Base-by-base conservation (phyloP, 2,797 vertebrate genomes). In the Clarias platycephalus region DNA sequence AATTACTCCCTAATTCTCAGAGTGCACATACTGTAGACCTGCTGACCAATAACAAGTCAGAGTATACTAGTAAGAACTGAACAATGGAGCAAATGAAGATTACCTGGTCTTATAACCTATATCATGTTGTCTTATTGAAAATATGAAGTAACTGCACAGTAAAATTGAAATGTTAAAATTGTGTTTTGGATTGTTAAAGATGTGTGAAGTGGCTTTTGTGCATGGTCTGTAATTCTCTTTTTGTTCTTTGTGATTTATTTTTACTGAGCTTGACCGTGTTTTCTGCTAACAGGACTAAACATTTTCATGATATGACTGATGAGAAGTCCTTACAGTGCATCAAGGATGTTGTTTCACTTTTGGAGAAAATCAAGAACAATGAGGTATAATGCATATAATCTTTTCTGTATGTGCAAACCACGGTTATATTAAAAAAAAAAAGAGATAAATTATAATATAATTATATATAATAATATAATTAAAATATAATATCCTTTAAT, bases 361-460 rank as follows among this genome's bases (percentile, higher is more conserved):
- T 92, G 37, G 91, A 92, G 68, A 89, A 91, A 88, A 94, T 96
- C 89, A 85, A 86, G 81, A 91, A 86, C 55, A 93, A 94, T n/a
- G 91, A 95, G 94, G 85, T 82, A 67, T 2, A 49, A 1, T 28
- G 22, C 10, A n/a, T 63, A 4, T 63, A 79, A 44, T 62, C 20
- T 22, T 64, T 2, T 67, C 13, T n/a, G 8, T 40, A 20, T 57
- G 31, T 57, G 5, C 31, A 70, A 4, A 58, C 13, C 9, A 31
- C 2, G 67, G 26, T 22, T 22, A 67, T 4, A 34, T 20, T 3
- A 40, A 58, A 40, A 16, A 13, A 58, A 28, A 44, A 31, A 31
- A 31, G 3, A 31, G 31, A 31, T 31, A 9, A 44, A 44, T 44
- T 1, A 9, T 44, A 44, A 44, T 44, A 3, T 37, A 37, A 37